These are phyloP conservation scores for Oligia latruncula DNA, from an alignment of 2,888 invertebrate genomes.

Conservation along the genomic window DNA sequence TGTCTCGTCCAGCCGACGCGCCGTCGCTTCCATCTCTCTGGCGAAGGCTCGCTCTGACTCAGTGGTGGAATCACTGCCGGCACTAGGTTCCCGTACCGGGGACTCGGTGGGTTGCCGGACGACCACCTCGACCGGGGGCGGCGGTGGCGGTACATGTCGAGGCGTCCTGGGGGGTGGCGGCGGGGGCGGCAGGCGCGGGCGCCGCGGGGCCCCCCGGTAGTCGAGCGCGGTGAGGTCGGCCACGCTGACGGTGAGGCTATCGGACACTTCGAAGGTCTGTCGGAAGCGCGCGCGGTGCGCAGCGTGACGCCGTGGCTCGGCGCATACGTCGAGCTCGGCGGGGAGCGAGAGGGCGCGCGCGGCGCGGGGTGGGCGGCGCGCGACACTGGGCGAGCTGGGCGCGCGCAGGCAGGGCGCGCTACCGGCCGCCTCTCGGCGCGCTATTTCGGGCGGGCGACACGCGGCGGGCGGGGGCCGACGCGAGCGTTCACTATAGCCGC, in stretches of 20 bases:
- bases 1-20: slow-evolving; percentile 83
- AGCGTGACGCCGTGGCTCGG: slow-evolving; percentile 80
- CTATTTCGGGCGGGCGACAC: slow-evolving; percentile 81
- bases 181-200: slow-evolving; percentile 84
- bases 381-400: slow-evolving; percentile 80
- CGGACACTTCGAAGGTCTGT: slow-evolving; percentile 86
- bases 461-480: slow-evolving; percentile 80
- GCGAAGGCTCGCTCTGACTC: slow-evolving; percentile 87
- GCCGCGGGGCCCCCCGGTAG: slow-evolving; percentile 85
- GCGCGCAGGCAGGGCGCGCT: slow-evolving; percentile 83
- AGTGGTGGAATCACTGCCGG: slow-evolving; percentile 86
- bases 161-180: slow-evolving; percentile 76
- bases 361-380: slow-evolving; percentile 81
- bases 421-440: slow-evolving; percentile 79
- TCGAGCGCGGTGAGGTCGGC: slow-evolving; percentile 91
- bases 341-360: slow-evolving; percentile 90
- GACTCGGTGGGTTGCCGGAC: slow-evolving; percentile 73
- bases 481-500: slow-evolving; percentile 92
- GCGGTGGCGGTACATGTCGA: slow-evolving; percentile 71
- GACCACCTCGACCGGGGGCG: slow-evolving; percentile 75
- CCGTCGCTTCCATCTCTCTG: slow-evolving; percentile 87
- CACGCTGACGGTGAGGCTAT: slow-evolving; percentile 91
- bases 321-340: slow-evolving; percentile 92
- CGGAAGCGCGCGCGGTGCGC: slow-evolving; percentile 84
- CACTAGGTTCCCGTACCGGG: slow-evolving; percentile 84